Conservation (phyloP, 2,888 invertebrate species). For the Stegana nigrithorax region DNA sequence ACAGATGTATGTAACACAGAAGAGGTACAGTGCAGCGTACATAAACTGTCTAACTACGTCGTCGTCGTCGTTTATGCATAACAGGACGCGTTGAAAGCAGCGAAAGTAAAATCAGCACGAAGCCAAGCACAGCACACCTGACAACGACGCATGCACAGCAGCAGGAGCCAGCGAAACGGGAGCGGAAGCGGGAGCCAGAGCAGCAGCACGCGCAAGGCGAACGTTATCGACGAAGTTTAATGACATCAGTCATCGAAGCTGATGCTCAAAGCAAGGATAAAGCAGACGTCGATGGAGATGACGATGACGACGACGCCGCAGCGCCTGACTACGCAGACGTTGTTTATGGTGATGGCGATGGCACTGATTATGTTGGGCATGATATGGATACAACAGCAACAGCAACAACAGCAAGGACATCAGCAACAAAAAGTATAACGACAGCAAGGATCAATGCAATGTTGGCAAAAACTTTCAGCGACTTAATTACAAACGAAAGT, state of each 20-base stretch:
- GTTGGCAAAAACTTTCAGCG: slow-evolving; percentile 51
- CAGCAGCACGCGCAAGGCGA: no score
- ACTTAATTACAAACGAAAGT: slow-evolving; percentile 60
- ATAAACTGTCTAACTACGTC: slow-evolving; percentile 38
- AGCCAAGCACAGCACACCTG: slow-evolving; percentile 41
- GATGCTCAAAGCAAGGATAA: slow-evolving; percentile 26
- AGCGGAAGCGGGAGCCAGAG: neutral
- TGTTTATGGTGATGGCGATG: slow-evolving; percentile 15
- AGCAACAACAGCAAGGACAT: neutral
- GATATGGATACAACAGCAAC: no score
- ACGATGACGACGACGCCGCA: slow-evolving; percentile 7
- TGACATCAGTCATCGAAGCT: slow-evolving; percentile 27
- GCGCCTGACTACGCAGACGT: no score
- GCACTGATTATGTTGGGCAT: slow-evolving; percentile 32
- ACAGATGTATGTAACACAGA: slow-evolving; percentile 14
- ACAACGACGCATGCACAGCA: slow-evolving; percentile 24
- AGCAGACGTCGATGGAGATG: neutral
- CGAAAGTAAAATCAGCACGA: slow-evolving; percentile 19
- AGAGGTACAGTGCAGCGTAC: slow-evolving; percentile 5
- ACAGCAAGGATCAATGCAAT: slow-evolving; percentile 27
- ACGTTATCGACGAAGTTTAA: slow-evolving; percentile 62
- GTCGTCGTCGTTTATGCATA: slow-evolving; percentile 25
- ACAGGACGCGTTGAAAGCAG: neutral
- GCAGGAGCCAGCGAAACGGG: slow-evolving; percentile 10
- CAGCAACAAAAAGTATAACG: no score